phyloP scores from a whole-genome alignment of 1,140 invertebrate species.

The Stegodyphus dumicola region DNA sequence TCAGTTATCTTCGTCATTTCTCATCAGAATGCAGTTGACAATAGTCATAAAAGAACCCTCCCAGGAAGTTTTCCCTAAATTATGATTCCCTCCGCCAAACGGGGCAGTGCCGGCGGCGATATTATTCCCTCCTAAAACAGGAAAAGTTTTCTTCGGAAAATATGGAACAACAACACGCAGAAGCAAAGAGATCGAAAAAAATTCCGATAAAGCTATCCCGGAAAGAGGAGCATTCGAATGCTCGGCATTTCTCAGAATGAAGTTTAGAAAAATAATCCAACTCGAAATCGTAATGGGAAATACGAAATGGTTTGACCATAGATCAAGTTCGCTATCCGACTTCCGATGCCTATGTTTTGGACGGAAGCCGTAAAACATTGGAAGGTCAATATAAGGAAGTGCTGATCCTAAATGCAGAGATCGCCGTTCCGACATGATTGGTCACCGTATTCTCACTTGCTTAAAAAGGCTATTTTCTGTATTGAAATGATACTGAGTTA shows the following conservation, averaged over 20 bases:
- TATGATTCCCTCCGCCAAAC: too few relatives aligned
- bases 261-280: slow-evolving; percentile 25
- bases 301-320: slow-evolving; percentile 9
- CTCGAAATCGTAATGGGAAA: slow-evolving; percentile 28
- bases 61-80: too few relatives aligned
- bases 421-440: too few relatives aligned
- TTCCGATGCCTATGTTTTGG: not conserved
- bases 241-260: slow-evolving; percentile 36
- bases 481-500: too few relatives aligned
- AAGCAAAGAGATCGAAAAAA: not conserved
- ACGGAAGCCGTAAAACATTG: not conserved
- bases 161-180: slow-evolving; percentile 1
- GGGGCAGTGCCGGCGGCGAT: too few relatives aligned
- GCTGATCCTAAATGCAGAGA: too few relatives aligned
- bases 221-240: slow-evolving; percentile 26
- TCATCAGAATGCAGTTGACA: too few relatives aligned
- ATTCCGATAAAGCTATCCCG: slow-evolving; percentile 17
- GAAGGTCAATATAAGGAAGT: slow-evolving; percentile 2
- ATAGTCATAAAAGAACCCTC: too few relatives aligned
- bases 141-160: slow-evolving; percentile 1
- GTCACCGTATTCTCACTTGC: too few relatives aligned
- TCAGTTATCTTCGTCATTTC: too few relatives aligned
- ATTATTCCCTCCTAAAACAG: slow-evolving; percentile 4
- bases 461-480: too few relatives aligned
- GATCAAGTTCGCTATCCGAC: slow-evolving; percentile 6